Evolutionary conservation across 2,113 vertebrate genomes (phyloP).

Genomic region (Crotalus viridis): DNA sequence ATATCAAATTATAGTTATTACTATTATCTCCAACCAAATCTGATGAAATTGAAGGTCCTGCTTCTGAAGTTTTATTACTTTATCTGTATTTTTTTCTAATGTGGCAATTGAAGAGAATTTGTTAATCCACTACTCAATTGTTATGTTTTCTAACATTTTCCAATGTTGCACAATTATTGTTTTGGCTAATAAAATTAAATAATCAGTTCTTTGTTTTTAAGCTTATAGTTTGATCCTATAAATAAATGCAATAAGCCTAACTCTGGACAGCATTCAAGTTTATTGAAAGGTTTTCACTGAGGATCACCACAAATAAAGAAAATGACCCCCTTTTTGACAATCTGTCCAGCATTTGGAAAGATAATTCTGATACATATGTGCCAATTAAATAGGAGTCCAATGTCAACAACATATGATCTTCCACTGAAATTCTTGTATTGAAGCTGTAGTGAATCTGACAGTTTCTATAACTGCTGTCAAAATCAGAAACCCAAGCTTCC

Average conservation of each 20-base stretch:
- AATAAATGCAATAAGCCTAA: not conserved
- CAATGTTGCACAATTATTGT: not conserved
- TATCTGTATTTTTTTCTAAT: not conserved
- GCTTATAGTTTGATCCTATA: not conserved
- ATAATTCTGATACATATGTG: not conserved
- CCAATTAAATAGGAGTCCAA: not conserved
- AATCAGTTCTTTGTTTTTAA: not conserved
- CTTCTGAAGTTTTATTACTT: not conserved
- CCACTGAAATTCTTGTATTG: not conserved
- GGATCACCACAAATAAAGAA: not conserved
- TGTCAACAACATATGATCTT: not conserved
- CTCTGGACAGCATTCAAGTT: not conserved
- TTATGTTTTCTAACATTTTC: not conserved
- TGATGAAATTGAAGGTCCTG: not conserved
- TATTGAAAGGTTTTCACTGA: not conserved
- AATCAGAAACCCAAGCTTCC: not conserved
- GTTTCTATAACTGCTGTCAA: not conserved
- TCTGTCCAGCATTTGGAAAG: not conserved
- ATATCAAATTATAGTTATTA: not conserved
- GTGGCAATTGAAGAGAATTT: not conserved
- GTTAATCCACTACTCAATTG: not conserved
- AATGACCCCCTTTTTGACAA: not conserved
- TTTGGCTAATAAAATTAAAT: not conserved
- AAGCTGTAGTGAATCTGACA: not conserved
- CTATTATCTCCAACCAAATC: not conserved